Base-by-base conservation (phyloP, 2,888 invertebrate genomes). In the Diaphora mendica region DNA sequence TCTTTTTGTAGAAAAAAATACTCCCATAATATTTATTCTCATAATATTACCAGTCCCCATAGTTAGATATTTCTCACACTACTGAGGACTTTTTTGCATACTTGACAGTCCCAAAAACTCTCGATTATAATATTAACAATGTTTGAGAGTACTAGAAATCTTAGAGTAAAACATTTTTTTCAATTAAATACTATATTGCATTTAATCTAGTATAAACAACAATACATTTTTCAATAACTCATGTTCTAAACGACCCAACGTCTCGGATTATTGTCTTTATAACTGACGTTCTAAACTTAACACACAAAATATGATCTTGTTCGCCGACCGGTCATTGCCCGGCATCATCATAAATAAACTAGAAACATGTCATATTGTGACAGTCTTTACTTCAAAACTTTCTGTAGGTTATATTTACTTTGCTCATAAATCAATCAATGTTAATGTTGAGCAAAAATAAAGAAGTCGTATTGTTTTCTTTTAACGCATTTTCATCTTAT, bases 311-410 rank as follows among this genome's bases (percentile, higher is more conserved):
- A 70, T 48, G n/a, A 44, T 80, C 62, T 72, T 69, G 64, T 62
- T 68, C 48, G 51, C 17, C 44, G 35, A 70, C 39, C 73, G 81
- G 81, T 81, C 75, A 69, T 71, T 76, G 81, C 64, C 75, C 78
- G 74, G 33, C 39, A 76, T 74, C 73, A 73, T 69, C 55, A 71
- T 78, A 64, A 74, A 59, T 70, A 83, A 71, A 68, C 70, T 73
- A 68, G 62, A 69, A 59, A 72, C 66, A 69, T 75, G 71, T 62
- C 73, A 70, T 65, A 77, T 74, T 75, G 75, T 77, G 74, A 51
- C 71, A 72, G 51, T 55, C 64, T 55, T 64, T 44, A 67, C 65
- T 72, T 72, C 2, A 11, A 67, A 72, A 74, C 59, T 59, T 26
- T 72, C 20, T 72, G 71, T 68, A 30, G 71, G 42, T 51, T 35